A percentile compares a stretch with the other conserved stretches of the same genome.
Conservation (phyloP, 2,113 vertebrate species). For the Ascaphus truei region DNA sequence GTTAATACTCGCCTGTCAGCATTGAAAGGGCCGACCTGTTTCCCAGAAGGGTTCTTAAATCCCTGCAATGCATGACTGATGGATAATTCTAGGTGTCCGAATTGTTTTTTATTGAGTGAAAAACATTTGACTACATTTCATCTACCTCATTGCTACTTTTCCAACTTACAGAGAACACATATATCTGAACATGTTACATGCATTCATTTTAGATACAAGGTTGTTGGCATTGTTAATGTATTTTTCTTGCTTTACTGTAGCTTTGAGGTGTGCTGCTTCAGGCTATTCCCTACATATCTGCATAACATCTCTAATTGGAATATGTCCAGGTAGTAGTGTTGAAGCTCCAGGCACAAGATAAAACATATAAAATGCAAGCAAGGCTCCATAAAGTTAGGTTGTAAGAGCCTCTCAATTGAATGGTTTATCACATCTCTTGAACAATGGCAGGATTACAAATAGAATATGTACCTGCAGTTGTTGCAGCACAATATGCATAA, state of each 20-base stretch:
- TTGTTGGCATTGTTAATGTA: too few species aligned
- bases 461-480: slow-evolving; percentile 26
- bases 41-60: too few species aligned
- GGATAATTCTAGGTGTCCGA: too few species aligned
- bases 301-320: neutral
- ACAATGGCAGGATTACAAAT: slow-evolving; percentile 7
- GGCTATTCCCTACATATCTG: neutral
- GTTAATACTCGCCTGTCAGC: too few species aligned
- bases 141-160: too few species aligned
- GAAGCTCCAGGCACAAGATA: neutral
- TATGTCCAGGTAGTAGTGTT: neutral
- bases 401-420: neutral
- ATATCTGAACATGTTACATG: too few species aligned
- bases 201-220: too few species aligned
- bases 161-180: too few species aligned
- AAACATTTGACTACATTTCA: too few species aligned
- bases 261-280: neutral
- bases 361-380: neutral
- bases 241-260: neutral
- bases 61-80: too few species aligned
- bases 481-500: neutral
- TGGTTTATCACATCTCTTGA: neutral
- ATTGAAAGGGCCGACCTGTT: too few species aligned
- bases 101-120: too few species aligned
- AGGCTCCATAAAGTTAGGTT: neutral